Conservation (phyloP, 2,113 vertebrate genomes). For the Catagonus wagneri region DNA sequence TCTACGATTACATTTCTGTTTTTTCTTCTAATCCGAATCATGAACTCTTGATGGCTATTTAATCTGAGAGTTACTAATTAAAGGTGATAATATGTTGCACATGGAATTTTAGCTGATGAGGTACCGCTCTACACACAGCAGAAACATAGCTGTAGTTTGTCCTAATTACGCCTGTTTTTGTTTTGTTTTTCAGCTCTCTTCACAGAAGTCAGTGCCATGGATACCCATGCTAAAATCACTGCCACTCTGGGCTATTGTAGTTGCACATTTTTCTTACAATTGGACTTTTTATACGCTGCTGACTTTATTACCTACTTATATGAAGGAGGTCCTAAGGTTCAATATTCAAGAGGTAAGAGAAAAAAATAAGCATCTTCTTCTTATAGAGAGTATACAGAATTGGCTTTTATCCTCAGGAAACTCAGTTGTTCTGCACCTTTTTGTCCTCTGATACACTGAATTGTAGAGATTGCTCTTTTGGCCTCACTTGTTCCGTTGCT, state of each 20-base stretch:
- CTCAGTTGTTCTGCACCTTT: constrained; percentile 7
- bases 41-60: background rate
- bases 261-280: constrained; percentile 98
- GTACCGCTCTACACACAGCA: background rate
- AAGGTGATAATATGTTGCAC: background rate
- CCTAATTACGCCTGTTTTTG: background rate
- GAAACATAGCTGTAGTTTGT: background rate
- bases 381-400: background rate
- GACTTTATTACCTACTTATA: constrained; percentile 97
- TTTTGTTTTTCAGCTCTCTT: constrained; percentile 88
- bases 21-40: background rate
- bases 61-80: background rate
- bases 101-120: background rate
- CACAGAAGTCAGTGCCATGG: constrained; percentile 93
- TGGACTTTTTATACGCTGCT: constrained; percentile 99
- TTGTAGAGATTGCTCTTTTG: background rate
- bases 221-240: constrained; percentile 90
- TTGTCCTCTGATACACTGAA: background rate
- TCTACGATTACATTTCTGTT: background rate
- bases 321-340: constrained; percentile 96
- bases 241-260: constrained; percentile 95
- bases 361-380: background rate
- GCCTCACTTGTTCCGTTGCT: background rate
- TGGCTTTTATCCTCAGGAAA: background rate
- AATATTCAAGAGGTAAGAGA: constrained; percentile 95